A percentile compares a stretch with the other conserved stretches of the same genome.
These are phyloP conservation scores for Trogon melanurus DNA, from an alignment of 2,113 vertebrate species.

Conservation along the genomic window DNA sequence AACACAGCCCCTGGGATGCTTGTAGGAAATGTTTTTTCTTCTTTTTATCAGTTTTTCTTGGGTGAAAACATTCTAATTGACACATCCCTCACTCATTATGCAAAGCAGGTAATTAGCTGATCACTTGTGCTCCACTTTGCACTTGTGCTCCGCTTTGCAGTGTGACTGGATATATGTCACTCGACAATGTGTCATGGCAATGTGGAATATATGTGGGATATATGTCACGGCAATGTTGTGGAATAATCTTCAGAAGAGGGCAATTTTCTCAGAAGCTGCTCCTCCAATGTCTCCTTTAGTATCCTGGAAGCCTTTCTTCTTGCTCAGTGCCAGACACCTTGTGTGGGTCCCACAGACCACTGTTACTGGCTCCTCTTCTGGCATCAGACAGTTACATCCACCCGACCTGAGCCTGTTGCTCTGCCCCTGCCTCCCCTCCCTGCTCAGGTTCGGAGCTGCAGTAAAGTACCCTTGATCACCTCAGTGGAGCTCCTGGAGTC, in stretches of 20 bases:
- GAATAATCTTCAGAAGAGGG: neutral
- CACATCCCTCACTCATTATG: neutral
- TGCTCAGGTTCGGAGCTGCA: neutral
- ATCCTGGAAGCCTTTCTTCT: neutral
- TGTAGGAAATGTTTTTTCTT: neutral
- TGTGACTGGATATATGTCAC: neutral
- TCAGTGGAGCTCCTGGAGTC: neutral
- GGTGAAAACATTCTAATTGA: neutral
- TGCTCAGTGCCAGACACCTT: fast-evolving
- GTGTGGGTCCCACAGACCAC: neutral
- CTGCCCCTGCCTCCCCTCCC: neutral
- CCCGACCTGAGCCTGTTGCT: fast-evolving
- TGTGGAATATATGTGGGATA: neutral
- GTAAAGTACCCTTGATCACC: neutral
- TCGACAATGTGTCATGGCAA: neutral
- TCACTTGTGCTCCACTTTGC: neutral
- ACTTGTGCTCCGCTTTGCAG: neutral
- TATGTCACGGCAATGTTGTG: neutral
- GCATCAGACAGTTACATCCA: neutral
- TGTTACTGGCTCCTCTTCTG: neutral
- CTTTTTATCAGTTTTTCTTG: neutral
- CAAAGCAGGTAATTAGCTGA: slow-evolving; percentile 19
- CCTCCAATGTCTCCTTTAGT: neutral
- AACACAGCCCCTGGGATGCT: neutral
- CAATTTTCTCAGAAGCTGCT: neutral